Evolutionary conservation across 2,113 vertebrate genomes (phyloP), one percentile per base, ranked within the genome.

Genomic region (Aspidoscelis tigris): DNA sequence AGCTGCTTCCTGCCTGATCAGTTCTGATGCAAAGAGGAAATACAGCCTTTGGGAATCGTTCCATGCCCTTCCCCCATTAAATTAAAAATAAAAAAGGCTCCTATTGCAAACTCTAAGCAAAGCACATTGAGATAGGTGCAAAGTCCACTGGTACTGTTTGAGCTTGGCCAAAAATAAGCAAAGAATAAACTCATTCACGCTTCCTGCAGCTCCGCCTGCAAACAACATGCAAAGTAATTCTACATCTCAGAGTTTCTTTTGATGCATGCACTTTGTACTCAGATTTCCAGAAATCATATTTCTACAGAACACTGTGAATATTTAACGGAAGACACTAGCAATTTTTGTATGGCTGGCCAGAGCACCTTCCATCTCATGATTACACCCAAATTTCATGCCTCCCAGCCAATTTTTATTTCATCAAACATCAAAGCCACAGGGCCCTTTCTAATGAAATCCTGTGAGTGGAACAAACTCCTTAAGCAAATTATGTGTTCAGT

Each of bases 341-440:
- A 47, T 72, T 50, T 33, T 7, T 61, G 26, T 61, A 78, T 72
- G 43, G n/a, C 55, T 72, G 41, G n/a, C 68, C 55, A 24, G 55
- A 11, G 43, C n/a, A 66, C 58, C 26, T 26, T 41, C 33, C 33
- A 41, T 53, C n/a, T 80, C 43, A 26, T 26, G 7, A 66, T 80
- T 85, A 78, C 41, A 44, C 70, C 70, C 58, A 74, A 26, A 85
- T 91, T 86, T 53, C 24, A 61, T 75, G 89, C 68, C 58, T 81
- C 18, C 55, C 66, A 89, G 41, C 5, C 84, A 71, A 84, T 88
- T 89, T 89, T 86, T 87, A 88, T 90, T 90, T 81, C 55, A 85
- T 87, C 79, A 84, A 90, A 77, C 82, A 78, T 64, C 64, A 82
- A 91, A 88, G 81, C 4, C 55, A 50, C 66, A 33, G 61, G 87